Evolutionary conservation across 1,140 invertebrate species (phyloP), one percentile per base, ranked within the genome.

Genomic region (Temnothorax nylanderi): DNA sequence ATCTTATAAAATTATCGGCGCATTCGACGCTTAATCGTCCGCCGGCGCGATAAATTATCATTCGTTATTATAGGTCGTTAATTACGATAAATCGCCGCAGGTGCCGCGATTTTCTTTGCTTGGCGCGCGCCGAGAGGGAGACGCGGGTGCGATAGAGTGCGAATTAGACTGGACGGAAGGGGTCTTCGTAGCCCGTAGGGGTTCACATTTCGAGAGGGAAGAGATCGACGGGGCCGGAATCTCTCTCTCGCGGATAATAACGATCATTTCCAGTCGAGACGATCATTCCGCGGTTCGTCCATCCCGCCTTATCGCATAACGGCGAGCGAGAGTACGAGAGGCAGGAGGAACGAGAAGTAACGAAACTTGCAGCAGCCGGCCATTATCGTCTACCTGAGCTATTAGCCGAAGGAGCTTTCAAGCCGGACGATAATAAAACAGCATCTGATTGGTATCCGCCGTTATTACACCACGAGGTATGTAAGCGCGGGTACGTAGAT

Each of bases 351-450:
- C 49, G 26, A 71, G 62, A 82, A 58, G 56, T 69, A 67, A 82
- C 54, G 26, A 49, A 76, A n/a, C 34, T 64, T 41, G 54, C 64
- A 75, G 89, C 32, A 69, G 41, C 81, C 87, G 62, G 84, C 80
- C 89, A 92, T 92, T 92, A 92, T 74, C 16, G 47, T 21, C 54
- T 78, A 72, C 34, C 37, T 18, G 34, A 78, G 75, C 21, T 34
- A 69, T 51, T 69, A 84, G 37, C 67, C 75, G 76, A 81, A 11
- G 65, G 65, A 77, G 64, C 60, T 89, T 87, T 89, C 74, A 34
- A 87, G 72, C 65, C 64, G 64, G 26, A 16, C 75, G 64, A 82
- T 81, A 86, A 91, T 92, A 92, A 92, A 93, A 90, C 89, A 90
- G 67, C 71, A 90, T 85, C 85, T 87, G 90, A 93, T 90, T 77